Evolutionary conservation across 1,140 invertebrate species (phyloP).

Genomic region (Atta colombica): DNA sequence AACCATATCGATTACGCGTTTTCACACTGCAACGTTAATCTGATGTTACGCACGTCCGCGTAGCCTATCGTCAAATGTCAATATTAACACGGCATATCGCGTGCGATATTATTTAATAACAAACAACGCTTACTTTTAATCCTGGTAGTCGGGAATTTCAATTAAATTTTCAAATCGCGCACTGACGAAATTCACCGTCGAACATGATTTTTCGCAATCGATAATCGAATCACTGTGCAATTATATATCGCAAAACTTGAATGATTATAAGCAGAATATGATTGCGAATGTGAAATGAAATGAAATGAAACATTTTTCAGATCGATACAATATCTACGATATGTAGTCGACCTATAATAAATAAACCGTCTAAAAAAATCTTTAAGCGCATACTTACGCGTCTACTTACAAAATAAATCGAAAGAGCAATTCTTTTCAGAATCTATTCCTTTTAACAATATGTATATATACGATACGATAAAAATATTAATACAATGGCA

Average conservation of each 20-base stretch:
- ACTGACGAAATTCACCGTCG: constrained; percentile 16
- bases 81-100: constrained; percentile 60
- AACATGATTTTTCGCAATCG: constrained; percentile 51
- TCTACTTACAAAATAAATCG: no score
- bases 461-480: neutral
- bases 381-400: neutral
- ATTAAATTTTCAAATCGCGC: constrained; percentile 62
- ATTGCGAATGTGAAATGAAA: neutral
- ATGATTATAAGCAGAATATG: neutral
- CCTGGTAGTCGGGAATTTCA: constrained; percentile 47
- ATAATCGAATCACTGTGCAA: constrained; percentile 13
- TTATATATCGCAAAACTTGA: constrained; percentile 5
- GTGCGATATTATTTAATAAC: constrained; percentile 63
- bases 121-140: constrained; percentile 64
- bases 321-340: neutral
- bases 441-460: neutral
- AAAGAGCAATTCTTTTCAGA: no score
- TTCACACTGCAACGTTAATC: constrained; percentile 64
- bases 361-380: neutral
- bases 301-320: neutral
- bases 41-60: constrained; percentile 63
- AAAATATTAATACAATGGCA: neutral
- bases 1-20: constrained; percentile 63
- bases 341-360: neutral
- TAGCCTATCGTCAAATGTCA: constrained; percentile 63